Evolutionary conservation across 2,797 vertebrate species (phyloP), one percentile per base, ranked within the genome.

Genomic region (Kryptolebias ocellatus): DNA sequence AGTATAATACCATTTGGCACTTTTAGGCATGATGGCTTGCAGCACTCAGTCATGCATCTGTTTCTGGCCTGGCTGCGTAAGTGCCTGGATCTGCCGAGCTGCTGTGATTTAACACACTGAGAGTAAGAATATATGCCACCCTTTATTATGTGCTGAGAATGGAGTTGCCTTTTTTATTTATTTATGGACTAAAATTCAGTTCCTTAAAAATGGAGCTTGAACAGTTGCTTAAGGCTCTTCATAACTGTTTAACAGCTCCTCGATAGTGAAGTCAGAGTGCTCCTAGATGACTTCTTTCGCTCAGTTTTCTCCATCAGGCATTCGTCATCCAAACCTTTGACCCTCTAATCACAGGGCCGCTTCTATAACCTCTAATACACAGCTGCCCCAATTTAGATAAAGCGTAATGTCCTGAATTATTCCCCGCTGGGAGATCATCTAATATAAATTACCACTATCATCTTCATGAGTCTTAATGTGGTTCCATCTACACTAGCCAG

Each of bases 351-450:
- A 67, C 55, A 58, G 17, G 12, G 61, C 52, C 3, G 42, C 37
- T 46, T 57, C 51, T 70, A 28, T 64, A 70, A 79, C 74, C 65
- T 77, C 49, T 34, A 60, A 67, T 15, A 64, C 74, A 68, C 77
- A 82, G 78, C 78, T 86, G 78, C 3, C 53, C 76, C 69, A 69
- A 67, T 87, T 87, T 77, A 80, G 66, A 85, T 78, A 34, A 73
- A 83, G 70, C 61, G 79, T 76, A 74, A 87, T 69, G 65, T 79
- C 64, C 69, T 74, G 69, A 80, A 87, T 65, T 64, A 54, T 70
- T 65, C 77, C 83, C 81, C 70, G 65, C 80, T 88, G 80, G 74
- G 65, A 83, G 80, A 79, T 85, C 74, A 84, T 87, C 62, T 77
- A 58, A 67, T 81, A 63, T 67, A 85, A 88, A 90, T 90, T 75